Conservation (phyloP, 2,888 invertebrate genomes). For the Hemicrepidius hirtus region DNA sequence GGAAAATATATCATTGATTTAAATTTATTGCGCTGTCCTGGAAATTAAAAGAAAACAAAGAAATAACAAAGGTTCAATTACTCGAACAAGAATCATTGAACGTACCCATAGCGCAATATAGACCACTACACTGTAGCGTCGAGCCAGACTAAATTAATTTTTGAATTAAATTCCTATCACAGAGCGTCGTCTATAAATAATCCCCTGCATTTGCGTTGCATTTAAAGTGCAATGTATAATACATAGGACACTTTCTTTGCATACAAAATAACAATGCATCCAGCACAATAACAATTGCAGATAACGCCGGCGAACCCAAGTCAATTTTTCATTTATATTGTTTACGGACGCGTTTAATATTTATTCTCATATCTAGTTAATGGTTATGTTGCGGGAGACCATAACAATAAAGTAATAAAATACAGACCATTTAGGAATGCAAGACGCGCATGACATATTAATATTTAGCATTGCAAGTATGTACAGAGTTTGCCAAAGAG, state of each 20-base stretch:
- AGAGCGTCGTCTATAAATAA: slow-evolving; percentile 4
- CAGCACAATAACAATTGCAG: slow-evolving; percentile 18
- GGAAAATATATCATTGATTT: no score
- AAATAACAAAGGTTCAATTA: no score
- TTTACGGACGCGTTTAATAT: slow-evolving; percentile 31
- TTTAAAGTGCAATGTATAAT: slow-evolving; percentile 12
- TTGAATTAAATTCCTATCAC: slow-evolving; percentile 27
- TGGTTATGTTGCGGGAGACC: slow-evolving; percentile 19
- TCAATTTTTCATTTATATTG: slow-evolving; percentile 28
- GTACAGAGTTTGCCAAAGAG: slow-evolving; percentile 27
- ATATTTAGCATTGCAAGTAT: slow-evolving; percentile 37
- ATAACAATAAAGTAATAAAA: slow-evolving; percentile 37
- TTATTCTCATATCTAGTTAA: slow-evolving; percentile 25
- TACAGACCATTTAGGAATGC: slow-evolving; percentile 23
- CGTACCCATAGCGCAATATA: no score
- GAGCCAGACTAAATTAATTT: slow-evolving; percentile 1
- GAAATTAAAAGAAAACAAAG: no score
- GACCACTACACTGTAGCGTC: no score
- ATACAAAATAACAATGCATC: slow-evolving; percentile 1
- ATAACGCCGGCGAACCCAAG: slow-evolving; percentile 32
- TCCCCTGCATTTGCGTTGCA: slow-evolving; percentile 17
- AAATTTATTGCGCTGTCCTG: no score
- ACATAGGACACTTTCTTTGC: slow-evolving; percentile 21
- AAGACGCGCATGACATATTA: slow-evolving; percentile 39
- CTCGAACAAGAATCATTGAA: no score